Base-by-base conservation (phyloP, 2,797 vertebrate species). In the Margarornis squamiger region DNA sequence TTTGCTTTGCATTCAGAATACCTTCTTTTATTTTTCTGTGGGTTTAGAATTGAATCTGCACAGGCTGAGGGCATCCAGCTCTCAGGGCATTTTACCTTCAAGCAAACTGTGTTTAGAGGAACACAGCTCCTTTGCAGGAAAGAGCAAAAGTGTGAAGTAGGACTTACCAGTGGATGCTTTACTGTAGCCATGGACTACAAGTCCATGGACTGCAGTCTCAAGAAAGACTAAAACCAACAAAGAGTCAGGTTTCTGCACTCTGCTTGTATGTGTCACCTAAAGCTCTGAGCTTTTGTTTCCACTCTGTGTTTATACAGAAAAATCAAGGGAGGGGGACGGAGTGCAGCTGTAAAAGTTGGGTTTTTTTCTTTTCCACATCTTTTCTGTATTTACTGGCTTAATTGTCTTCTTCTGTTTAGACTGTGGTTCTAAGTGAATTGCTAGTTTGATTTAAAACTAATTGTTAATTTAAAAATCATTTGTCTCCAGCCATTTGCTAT, bases 1-100 rank as follows among this genome's bases (percentile, higher is more conserved):
- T 86, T 88, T 86, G 73, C 63, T 91, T 62, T 86, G 85, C 72
- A 41, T 92, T 51, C 61, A 74, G 45, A 93, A 88, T 38, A 39
- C 24, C 5, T 49, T 61, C 14, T 19, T 3, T 22, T 14, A 3
- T 14, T 75, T 72, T 76, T 51, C 23, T 39, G n/a, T 68, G 61
- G 26, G 22, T 84, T 92, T 76, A 36, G 76, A 67, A 82, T 82
- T 93, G 90, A 73, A 82, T 82, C 59, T 77, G 45, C 34, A 6
- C 27, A 57, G 77, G 39, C 30, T 34, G 58, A n/a, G 12, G 19
- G 32, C 9, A 59, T 52, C 49, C 71, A 65, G 7, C 29, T 79
- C 66, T 74, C 46, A 32, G 49, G 22, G 45, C 36, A 8, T 24
- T 29, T 80, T 3, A 1, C 22, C 49, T 76, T 61, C 19, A 74